Base-by-base conservation (phyloP, 2,888 invertebrate genomes). In the Pilophorus perplexus region DNA sequence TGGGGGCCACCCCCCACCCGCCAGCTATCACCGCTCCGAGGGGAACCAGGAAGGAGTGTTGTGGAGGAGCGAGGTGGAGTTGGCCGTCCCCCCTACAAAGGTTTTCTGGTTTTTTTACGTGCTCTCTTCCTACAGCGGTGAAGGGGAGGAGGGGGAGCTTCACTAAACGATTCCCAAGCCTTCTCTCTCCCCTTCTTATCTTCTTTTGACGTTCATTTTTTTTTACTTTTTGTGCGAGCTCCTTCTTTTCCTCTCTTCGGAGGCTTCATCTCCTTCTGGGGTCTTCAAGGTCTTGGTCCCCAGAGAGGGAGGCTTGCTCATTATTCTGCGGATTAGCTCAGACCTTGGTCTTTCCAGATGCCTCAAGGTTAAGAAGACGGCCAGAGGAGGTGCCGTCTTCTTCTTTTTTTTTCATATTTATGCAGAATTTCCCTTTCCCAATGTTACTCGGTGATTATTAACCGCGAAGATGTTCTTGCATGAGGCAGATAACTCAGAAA, bases 301-400 rank as follows among this genome's bases (percentile, higher is more conserved):
- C 52, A 28, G 52, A 52, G 52, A 18, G 52, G 27, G 52, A 52
- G 28, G 59, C 42, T 20, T 33, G 38, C 55, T 59, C 40, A 42
- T 59, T 59, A 59, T 59, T 16, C 59, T 20, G 59, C 42, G 59
- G 59, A 59, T 52, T 52, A 52, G 52, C 42, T 27, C 25, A 42
- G 42, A 28, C 59, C 59, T 59, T 59, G 59, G 42, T 42, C 42
- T 59, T 59, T 22, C 22, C 25, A 42, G 59, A 42, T 42, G 42
- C 59, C 12, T 18, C 59, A 59, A 59, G 59, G 59, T 59, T 59
- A 59, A 40, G 23, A 16, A 12, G 42, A 42, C 42, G 33, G 33
- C 33, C 33, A 33, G 42, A 42, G 42, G n/a, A 18, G 42, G 16
- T 42, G n/a, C 16, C n/a, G 16, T 42, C 10, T 42, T 5, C 42